These are phyloP conservation scores for Mycteria americana DNA, from an alignment of 2,797 vertebrate genomes.

Conservation along the genomic window DNA sequence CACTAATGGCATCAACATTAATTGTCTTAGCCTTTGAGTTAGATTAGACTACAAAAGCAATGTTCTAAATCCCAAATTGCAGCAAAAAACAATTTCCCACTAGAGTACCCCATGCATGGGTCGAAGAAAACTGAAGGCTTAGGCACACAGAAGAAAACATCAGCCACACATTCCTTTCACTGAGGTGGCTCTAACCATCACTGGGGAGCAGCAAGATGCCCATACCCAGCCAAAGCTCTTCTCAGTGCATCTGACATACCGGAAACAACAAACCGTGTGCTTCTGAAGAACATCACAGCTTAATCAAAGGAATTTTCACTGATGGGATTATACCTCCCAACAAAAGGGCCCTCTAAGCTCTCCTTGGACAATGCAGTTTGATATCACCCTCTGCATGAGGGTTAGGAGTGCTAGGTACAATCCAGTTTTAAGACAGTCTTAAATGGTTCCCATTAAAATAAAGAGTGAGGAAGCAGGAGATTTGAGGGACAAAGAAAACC, in stretches of 20 bases:
- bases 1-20: neutral
- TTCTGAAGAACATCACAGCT: neutral
- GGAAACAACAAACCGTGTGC: neutral
- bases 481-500: neutral
- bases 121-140: neutral
- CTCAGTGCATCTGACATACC: neutral
- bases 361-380: neutral
- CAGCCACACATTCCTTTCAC: neutral
- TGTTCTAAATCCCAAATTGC: neutral
- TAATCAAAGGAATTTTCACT: neutral
- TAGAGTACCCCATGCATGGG: accelerated
- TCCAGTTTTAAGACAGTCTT: neutral
- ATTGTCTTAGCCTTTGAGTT: neutral
- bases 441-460: neutral
- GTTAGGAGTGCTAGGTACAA: neutral
- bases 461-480: neutral
- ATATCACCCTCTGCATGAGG: neutral
- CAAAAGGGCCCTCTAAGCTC: neutral
- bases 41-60: neutral
- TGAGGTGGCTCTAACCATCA: neutral
- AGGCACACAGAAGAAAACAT: neutral
- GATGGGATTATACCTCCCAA: neutral
- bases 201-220: neutral
- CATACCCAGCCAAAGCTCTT: neutral
- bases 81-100: neutral